Percentiles rank a stretch among this genome's conserved stretches.
These are phyloP conservation scores for Xylophagus ater DNA, from an alignment of 2,888 invertebrate genomes.

Conservation along the genomic window DNA sequence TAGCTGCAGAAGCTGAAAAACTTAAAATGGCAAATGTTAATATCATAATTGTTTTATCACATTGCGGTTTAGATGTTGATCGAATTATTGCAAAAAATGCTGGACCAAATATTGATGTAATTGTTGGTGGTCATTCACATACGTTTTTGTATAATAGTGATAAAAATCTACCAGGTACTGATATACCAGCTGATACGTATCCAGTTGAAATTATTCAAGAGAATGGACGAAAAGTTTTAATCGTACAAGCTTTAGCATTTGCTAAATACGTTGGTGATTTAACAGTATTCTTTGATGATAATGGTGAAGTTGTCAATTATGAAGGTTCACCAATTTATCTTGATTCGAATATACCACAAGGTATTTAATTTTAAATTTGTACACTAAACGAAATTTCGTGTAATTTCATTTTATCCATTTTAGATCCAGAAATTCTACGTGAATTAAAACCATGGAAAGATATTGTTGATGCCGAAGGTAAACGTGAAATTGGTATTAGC, in stretches of 20 bases:
- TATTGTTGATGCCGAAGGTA: slow-evolving; percentile 44
- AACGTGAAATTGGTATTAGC: slow-evolving; percentile 47
- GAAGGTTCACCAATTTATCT: slow-evolving; percentile 64
- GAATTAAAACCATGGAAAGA: slow-evolving; percentile 50
- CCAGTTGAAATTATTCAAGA: slow-evolving; percentile 52
- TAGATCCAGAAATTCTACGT: slow-evolving; percentile 49
- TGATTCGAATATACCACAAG: slow-evolving; percentile 50
- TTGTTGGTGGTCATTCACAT: slow-evolving; percentile 80
- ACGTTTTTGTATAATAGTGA: slow-evolving; percentile 59
- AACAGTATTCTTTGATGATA: slow-evolving; percentile 54
- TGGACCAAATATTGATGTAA: slow-evolving; percentile 60
- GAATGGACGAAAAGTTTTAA: slow-evolving; percentile 38
- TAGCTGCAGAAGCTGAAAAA: slow-evolving; percentile 54
- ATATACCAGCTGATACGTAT: slow-evolving; percentile 50
- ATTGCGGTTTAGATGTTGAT: slow-evolving; percentile 63
- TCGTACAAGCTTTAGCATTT: slow-evolving; percentile 62
- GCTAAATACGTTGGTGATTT: slow-evolving; percentile 70
- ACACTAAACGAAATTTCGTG: neutral
- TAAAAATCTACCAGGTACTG: slow-evolving; percentile 45
- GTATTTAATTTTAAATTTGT: slow-evolving; percentile 33
- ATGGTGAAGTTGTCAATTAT: slow-evolving; percentile 54
- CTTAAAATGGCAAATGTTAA: slow-evolving; percentile 52
- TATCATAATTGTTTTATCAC: slow-evolving; percentile 74
- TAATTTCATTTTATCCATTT: slow-evolving; percentile 30
- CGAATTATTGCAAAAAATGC: slow-evolving; percentile 52